phyloP scores from a whole-genome alignment of 1,140 invertebrate genomes.

The Lysiphlebus fabarum region DNA sequence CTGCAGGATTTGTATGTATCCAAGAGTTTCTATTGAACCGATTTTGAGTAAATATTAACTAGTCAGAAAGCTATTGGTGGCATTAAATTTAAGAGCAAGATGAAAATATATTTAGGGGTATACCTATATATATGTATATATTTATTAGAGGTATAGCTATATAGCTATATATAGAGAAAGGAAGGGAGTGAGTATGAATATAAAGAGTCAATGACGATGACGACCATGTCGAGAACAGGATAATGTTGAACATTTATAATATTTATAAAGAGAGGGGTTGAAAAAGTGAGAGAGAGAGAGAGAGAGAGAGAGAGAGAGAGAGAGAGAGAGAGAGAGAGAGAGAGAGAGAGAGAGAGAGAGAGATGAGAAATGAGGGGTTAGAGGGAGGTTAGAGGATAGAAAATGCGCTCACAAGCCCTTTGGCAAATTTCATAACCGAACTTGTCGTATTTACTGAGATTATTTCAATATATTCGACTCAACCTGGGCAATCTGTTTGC shows the following conservation, averaged over 20 bases:
- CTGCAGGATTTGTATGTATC: conserved; percentile 38
- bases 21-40: conserved; percentile 57
- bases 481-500: conserved; percentile 56
- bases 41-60: conserved; percentile 57
- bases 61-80: conserved; percentile 30
- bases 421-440: conserved; percentile 59
- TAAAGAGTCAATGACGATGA: too few relatives aligned
- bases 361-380: conserved; percentile 25
- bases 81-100: conserved; percentile 15
- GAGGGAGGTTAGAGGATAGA: conserved; percentile 28
- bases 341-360: neutral
- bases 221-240: too few relatives aligned
- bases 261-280: conserved; percentile 5
- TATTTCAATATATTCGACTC: conserved; percentile 59
- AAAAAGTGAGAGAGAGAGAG: conserved; percentile 8
- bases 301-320: conserved; percentile 7
- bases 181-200: conserved; percentile 23
- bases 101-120: conserved; percentile 18
- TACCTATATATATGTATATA: too few relatives aligned
- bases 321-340: conserved; percentile 15
- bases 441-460: conserved; percentile 58
- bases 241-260: too few relatives aligned
- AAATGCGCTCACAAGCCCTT: conserved; percentile 54
- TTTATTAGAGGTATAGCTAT: too few relatives aligned
- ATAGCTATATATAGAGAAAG: too few relatives aligned